Conservation (phyloP, 2,888 invertebrate genomes). For the Ornithoptera priamus region DNA sequence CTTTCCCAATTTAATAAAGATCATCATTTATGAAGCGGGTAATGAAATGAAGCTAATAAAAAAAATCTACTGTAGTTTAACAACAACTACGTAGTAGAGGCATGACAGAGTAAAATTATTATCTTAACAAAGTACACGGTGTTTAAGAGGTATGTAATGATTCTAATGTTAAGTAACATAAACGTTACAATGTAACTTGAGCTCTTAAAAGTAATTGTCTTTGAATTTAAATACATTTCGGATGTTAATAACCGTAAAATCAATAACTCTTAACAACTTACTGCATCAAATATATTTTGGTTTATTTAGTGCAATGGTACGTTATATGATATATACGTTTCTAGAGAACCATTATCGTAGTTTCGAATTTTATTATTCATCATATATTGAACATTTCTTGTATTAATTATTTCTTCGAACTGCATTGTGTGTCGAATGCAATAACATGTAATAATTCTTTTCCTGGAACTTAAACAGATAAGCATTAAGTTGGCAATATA, state of each 20-base stretch:
- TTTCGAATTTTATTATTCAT: neutral
- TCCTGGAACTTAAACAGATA: slow-evolving; percentile 2
- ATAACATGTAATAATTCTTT: neutral
- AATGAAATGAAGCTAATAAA: too few relatives aligned
- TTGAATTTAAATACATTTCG: too few relatives aligned
- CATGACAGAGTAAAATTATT: neutral
- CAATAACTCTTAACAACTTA: too few relatives aligned
- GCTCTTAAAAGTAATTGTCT: too few relatives aligned
- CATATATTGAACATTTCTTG: neutral
- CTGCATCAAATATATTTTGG: neutral
- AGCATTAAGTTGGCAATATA: neutral
- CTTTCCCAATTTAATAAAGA: neutral
- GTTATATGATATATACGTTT: neutral
- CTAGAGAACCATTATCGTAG: neutral
- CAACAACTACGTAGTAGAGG: too few relatives aligned
- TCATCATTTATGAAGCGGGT: too few relatives aligned
- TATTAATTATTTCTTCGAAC: neutral
- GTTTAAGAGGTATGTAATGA: too few relatives aligned
- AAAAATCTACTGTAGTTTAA: too few relatives aligned
- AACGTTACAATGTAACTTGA: too few relatives aligned
- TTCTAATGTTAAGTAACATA: too few relatives aligned
- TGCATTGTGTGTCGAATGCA: neutral
- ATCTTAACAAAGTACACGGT: too few relatives aligned
- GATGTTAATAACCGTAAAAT: too few relatives aligned
- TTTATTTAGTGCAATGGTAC: neutral